These are phyloP conservation scores for Cataglyphis livida DNA, from an alignment of 2,888 invertebrate genomes.

Conservation along the genomic window DNA sequence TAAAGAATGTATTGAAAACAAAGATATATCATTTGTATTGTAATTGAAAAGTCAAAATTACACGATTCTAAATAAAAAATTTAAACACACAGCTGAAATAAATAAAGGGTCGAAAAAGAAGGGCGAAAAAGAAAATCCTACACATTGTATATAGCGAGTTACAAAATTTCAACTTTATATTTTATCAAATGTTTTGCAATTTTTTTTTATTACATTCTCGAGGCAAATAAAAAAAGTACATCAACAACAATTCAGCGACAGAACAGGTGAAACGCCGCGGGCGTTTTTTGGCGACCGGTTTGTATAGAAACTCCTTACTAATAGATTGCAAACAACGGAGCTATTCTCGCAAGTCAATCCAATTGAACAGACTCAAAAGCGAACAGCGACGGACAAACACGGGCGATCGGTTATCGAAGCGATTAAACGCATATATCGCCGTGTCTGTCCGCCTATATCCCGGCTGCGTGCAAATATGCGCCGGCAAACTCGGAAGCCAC, in stretches of 20 bases:
- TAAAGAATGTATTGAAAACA: neutral
- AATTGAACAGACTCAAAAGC: slow-evolving; percentile 67
- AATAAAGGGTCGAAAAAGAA: neutral
- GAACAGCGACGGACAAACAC: slow-evolving; percentile 75
- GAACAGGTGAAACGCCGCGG: neutral
- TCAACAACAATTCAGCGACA: no score
- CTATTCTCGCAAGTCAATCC: slow-evolving; percentile 60
- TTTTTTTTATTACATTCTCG: neutral
- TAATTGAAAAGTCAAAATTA: neutral
- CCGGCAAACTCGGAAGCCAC: slow-evolving; percentile 46
- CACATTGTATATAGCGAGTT: neutral
- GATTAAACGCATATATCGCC: slow-evolving; percentile 45
- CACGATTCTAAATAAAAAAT: neutral
- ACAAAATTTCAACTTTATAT: neutral
- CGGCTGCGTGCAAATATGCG: slow-evolving; percentile 48
- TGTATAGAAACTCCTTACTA: slow-evolving; percentile 44
- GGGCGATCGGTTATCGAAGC: slow-evolving; percentile 52
- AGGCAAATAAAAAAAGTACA: neutral
- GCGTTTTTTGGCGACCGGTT: neutral
- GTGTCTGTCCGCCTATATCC: slow-evolving; percentile 38
- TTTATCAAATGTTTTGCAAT: neutral
- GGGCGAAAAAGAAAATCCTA: neutral
- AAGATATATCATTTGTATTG: neutral
- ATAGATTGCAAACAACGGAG: slow-evolving; percentile 36
- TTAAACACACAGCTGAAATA: neutral